Percentiles rank a stretch among this genome's conserved stretches.
These are phyloP conservation scores for Actenoides hombroni DNA, from an alignment of 2,113 vertebrate genomes.

Conservation along the genomic window DNA sequence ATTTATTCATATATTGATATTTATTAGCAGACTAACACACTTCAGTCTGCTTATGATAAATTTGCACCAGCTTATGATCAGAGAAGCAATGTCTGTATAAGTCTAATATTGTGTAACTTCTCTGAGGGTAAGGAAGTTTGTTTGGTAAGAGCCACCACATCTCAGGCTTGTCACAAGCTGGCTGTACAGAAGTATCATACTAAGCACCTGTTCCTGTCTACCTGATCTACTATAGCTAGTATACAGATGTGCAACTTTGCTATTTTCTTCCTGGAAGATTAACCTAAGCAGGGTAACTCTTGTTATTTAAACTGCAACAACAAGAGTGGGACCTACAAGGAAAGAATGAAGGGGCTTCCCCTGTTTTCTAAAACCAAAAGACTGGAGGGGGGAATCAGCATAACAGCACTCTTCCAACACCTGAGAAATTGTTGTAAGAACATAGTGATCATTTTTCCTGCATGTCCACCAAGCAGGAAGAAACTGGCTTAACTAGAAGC, in stretches of 20 bases:
- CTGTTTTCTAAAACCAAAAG: neutral
- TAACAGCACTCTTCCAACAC: neutral
- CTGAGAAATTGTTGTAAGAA: neutral
- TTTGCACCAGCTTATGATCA: neutral
- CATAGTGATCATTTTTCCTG: neutral
- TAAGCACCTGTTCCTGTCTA: fast-evolving
- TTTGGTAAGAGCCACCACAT: neutral
- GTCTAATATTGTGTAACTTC: fast-evolving
- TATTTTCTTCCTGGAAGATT: neutral
- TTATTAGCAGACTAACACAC: neutral
- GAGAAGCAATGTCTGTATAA: neutral
- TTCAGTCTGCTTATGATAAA: neutral
- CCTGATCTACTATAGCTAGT: neutral
- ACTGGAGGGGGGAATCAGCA: neutral
- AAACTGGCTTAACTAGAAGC: neutral
- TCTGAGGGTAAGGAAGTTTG: neutral
- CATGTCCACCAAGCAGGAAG: neutral
- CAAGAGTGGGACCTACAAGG: neutral
- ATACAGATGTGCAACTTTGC: neutral
- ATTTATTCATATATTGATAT: neutral
- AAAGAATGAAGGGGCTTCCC: neutral
- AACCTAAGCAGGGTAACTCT: neutral
- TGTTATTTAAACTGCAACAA: neutral
- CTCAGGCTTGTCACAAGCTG: neutral
- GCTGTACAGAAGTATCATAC: neutral